Evolutionary conservation across 2,888 invertebrate species (phyloP), one percentile per base, ranked within the genome.

Genomic region (Leptinotarsa juncta): DNA sequence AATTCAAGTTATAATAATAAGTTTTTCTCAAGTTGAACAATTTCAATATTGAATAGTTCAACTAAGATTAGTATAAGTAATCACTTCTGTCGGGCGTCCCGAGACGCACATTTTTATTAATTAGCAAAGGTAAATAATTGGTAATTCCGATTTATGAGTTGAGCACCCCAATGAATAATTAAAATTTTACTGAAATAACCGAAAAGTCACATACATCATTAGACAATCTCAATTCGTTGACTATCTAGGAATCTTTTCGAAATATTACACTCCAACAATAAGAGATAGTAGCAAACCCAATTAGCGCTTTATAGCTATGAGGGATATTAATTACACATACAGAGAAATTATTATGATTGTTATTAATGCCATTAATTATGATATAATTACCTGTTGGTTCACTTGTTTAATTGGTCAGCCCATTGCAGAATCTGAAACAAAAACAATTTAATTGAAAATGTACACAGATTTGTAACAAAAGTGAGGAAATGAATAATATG

Each of bases 391-490:
- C 72, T 72, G 70, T 67, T 70, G 55, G 55, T 77, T 70, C 20
- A 65, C 71, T 67, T 60, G 74, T 55, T 62, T 62, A 70, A 49
- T 71, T 68, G 71, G 68, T 75, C 73, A 74, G 77, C 75, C 77
- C 80, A 80, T 81, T 79, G 79, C 79, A 76, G 74, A 70, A 67
- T 78, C 80, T 79, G 77, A 67, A 79, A 75, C 53, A 77, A 76
- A 76, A 67, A 67, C 53, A n/a, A 23, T 14, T 53, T 67, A 67
- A 67, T 67, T 23, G 67, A 65, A 18, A 48, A 48, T 48, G 42
- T 48, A 26, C 18, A 48, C 12, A 15, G 15, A 26, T 60, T 60
- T 60, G 60, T 60, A 20, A 20, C 60, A 60, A 20, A 23, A 23
- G 14, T 60, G 20, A 23, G 60, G 15, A 26, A 60, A 60, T 57